Conservation (phyloP, 2,888 invertebrate species). For the Chloroclystis v-ata region DNA sequence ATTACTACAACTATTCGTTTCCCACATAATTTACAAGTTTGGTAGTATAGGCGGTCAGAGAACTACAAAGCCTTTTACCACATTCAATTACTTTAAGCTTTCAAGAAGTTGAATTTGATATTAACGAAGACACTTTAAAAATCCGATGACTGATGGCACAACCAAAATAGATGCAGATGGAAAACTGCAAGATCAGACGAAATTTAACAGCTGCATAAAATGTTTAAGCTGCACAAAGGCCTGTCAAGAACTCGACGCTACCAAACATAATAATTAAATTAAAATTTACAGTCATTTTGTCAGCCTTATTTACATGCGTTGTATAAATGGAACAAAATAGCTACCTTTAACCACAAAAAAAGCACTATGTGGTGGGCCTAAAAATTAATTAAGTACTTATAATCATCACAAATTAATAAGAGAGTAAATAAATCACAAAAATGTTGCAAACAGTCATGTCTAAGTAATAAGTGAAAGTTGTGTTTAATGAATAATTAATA, state of each 20-base stretch:
- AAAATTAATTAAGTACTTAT: slow-evolving; percentile 60
- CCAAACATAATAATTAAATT: slow-evolving; percentile 37
- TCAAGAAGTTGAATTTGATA: too few species aligned
- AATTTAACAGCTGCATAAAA: background rate
- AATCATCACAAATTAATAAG: slow-evolving; percentile 32
- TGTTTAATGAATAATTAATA: too few species aligned
- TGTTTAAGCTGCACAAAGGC: background rate
- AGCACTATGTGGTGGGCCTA: slow-evolving; percentile 37
- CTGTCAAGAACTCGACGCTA: slow-evolving; percentile 13
- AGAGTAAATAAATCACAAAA: slow-evolving; percentile 43
- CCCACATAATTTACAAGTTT: slow-evolving; percentile 18
- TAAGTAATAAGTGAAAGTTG: too few species aligned
- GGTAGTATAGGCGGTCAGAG: slow-evolving; percentile 17
- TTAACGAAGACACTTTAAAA: too few species aligned
- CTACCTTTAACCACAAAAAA: slow-evolving; percentile 38
- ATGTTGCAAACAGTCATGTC: slow-evolving; percentile 38
- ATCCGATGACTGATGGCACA: too few species aligned
- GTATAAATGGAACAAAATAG: slow-evolving; percentile 41
- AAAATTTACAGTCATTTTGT: slow-evolving; percentile 47
- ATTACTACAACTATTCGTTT: slow-evolving; percentile 15
- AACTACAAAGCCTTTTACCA: background rate
- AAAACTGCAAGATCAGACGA: too few species aligned
- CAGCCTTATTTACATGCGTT: slow-evolving; percentile 64
- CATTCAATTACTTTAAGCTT: background rate
- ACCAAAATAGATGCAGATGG: too few species aligned